A percentile compares a stretch with the other conserved stretches of the same genome.
Evolutionary conservation across 2,113 vertebrate species (phyloP).

Genomic region (Chelonoidis abingdonii): DNA sequence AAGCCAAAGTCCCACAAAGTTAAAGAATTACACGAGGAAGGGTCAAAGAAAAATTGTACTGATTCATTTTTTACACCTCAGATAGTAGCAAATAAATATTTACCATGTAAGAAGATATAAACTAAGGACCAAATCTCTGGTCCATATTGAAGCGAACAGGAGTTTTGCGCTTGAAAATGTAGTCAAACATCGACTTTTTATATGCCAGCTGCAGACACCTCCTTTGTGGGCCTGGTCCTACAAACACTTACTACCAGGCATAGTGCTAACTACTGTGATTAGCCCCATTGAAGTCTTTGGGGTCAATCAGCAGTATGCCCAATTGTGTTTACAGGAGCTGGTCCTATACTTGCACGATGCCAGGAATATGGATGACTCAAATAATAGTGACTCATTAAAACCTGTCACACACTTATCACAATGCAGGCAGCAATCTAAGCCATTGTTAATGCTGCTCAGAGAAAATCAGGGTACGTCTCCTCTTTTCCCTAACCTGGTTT

Average conservation of each 20-base stretch:
- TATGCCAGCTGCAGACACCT: rapidly evolving
- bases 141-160: rapidly evolving
- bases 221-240: not conserved
- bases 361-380: not conserved
- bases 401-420: not conserved
- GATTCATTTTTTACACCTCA: not conserved
- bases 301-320: no score
- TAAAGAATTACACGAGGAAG: not conserved
- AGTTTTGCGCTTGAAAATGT: not conserved
- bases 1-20: not conserved
- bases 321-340: not conserved
- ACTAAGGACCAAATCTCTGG: rapidly evolving
- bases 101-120: not conserved
- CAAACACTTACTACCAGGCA: not conserved
- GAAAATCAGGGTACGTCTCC: not conserved
- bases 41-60: not conserved
- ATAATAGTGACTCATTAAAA: not conserved
- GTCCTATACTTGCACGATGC: not conserved
- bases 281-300: not conserved
- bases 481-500: not conserved
- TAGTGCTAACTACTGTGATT: not conserved
- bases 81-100: not conserved
- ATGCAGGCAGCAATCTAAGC: not conserved
- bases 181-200: not conserved
- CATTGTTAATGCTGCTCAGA: not conserved